These are phyloP conservation scores for Stomatorhinus walkeri DNA, from an alignment of 2,797 vertebrate species.

Conservation along the genomic window DNA sequence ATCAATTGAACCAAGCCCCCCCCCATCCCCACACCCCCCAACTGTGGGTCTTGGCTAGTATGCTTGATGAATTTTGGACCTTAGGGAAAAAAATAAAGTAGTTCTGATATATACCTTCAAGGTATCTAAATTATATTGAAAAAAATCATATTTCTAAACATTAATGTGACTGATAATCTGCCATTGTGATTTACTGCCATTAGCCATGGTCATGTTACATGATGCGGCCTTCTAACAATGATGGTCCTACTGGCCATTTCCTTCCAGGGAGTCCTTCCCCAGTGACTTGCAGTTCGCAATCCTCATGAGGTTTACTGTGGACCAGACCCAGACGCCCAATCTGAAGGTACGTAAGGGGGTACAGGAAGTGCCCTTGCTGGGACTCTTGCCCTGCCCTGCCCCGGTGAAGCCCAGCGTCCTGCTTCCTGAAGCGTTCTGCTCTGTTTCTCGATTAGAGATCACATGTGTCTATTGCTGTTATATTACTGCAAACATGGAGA, in stretches of 20 bases:
- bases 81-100: neutral
- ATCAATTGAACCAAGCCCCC: too few species aligned
- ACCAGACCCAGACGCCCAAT: constrained; percentile 96
- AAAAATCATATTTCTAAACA: neutral
- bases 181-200: neutral
- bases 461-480: neutral
- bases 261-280: constrained; percentile 83
- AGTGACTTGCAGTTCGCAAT: constrained; percentile 96
- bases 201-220: neutral
- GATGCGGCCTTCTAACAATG: neutral
- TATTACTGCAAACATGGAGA: neutral
- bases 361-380: neutral
- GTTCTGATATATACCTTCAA: neutral
- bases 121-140: neutral
- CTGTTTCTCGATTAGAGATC: neutral
- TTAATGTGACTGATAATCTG: neutral
- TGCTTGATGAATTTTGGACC: neutral
- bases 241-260: constrained; percentile 24
- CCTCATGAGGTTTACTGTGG: constrained; percentile 97
- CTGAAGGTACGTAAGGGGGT: constrained; percentile 69
- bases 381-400: neutral
- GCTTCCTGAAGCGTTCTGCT: neutral
- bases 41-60: neutral
- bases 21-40: too few species aligned
- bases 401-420: neutral